Base-by-base conservation (phyloP, 2,888 invertebrate species). In the Acronicta leporina region DNA sequence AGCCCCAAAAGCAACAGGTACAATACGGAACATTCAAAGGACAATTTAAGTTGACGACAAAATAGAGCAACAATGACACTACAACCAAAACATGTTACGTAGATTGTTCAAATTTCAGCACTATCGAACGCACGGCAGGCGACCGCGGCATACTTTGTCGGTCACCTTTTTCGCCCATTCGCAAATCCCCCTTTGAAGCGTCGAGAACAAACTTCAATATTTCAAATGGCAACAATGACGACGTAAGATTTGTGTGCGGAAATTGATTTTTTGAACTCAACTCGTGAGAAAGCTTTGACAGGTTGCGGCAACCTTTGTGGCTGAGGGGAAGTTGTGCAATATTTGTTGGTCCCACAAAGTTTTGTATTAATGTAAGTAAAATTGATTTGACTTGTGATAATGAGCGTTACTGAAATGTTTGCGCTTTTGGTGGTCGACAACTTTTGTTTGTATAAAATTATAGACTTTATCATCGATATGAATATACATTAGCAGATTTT, bases 191-290 rank as follows among this genome's bases (percentile, higher is more conserved):
- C 80, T 86, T 88, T 87, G 82, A 81, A 74, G 82, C 79, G 72
- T 83, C 77, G 73, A 81, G 82, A 82, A 83, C 85, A 83, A 86
- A 84, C 84, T 85, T 73, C 87, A 89, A 92, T 93, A 93, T 90
- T 89, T 93, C 90, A 92, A 89, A 87, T 81, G 77, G 81, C 90
- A 88, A 94, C 94, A 94, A 94, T 94, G 93, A 93, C 92, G 77
- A 73, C 72, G 89, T 83, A 87, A 90, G 89, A 93, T 92, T 94
- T 93, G 93, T 94, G 92, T 94, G 93, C 94, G 94, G 94, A 94
- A 93, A 94, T 94, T 91, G 93, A 90, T 92, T 93, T 94, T 94
- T 94, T 91, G 84, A 87, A 82, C 55, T 65, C 78, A 63, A 72
- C 81, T 81, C 91, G 91, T 92, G 92, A 90, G 92, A 93, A 92